Conservation (phyloP, 2,797 vertebrate species). For the Lates japonicus region DNA sequence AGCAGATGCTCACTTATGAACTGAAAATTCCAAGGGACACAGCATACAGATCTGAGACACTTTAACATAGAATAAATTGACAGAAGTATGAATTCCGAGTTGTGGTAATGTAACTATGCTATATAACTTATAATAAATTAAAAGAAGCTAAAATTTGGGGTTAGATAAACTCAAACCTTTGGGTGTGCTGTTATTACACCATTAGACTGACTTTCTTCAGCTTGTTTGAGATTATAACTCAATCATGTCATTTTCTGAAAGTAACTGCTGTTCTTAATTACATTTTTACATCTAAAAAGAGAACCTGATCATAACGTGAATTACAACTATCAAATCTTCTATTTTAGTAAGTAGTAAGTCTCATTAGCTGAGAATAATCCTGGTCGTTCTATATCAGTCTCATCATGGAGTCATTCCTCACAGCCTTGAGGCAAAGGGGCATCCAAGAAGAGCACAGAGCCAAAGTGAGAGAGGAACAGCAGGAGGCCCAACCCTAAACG, state of each 20-base stretch:
- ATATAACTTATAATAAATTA: no score
- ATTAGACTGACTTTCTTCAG: neutral
- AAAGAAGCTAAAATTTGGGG: no score
- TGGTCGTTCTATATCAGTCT: neutral
- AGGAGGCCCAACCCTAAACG: no score
- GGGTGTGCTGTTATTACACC: no score
- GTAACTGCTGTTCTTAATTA: neutral
- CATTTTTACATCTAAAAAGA: neutral
- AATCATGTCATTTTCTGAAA: neutral
- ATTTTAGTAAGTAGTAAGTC: neutral
- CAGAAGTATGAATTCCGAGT: no score
- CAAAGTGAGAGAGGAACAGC: no score
- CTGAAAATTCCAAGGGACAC: no score
- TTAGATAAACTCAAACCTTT: no score
- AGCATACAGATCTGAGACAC: no score
- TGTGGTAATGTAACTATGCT: no score
- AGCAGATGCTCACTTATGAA: no score
- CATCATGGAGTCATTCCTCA: neutral
- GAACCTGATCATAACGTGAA: neutral
- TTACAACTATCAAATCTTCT: neutral
- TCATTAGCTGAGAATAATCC: neutral
- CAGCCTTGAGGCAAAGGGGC: neutral
- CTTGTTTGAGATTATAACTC: neutral
- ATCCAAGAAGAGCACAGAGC: neutral
- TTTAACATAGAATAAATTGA: no score